Percentiles rank a stretch among this genome's conserved stretches.
Conservation (phyloP, 2,113 vertebrate species). For the Origma solitaria region DNA sequence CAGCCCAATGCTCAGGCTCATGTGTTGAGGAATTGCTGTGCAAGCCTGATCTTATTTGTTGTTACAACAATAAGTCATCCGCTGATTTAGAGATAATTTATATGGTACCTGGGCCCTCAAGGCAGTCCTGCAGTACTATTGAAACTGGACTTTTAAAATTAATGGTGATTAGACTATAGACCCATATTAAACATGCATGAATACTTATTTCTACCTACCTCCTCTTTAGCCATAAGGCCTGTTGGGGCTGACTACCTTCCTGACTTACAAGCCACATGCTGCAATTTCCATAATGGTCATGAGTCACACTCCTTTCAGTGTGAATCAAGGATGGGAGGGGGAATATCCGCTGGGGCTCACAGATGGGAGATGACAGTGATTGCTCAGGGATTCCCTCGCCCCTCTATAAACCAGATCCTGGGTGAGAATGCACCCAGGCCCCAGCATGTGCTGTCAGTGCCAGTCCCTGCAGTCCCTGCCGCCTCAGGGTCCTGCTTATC, state of each 20-base stretch:
- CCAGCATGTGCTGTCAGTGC: rapidly evolving
- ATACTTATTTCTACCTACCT: slow-evolving; percentile 5
- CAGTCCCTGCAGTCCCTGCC: neutral
- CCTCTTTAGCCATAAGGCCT: neutral
- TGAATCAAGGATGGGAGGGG: neutral
- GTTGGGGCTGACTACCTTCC: neutral
- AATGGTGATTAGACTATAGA: slow-evolving; percentile 25
- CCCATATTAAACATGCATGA: slow-evolving; percentile 17
- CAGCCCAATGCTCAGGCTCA: neutral
- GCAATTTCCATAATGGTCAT: neutral
- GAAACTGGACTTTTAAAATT: slow-evolving; percentile 17
- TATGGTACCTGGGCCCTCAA: neutral
- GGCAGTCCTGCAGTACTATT: neutral
- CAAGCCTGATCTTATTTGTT: slow-evolving; percentile 25
- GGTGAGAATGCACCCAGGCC: neutral
- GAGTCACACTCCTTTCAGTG: neutral
- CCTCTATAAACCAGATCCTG: neutral
- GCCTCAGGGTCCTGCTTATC: neutral
- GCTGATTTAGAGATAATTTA: neutral
- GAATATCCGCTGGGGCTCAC: neutral
- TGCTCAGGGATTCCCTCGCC: neutral
- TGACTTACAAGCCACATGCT: neutral
- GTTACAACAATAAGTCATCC: neutral
- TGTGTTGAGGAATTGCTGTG: slow-evolving; percentile 23
- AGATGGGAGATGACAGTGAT: neutral